Evolutionary conservation across 2,888 invertebrate genomes (phyloP), one percentile per base, ranked within the genome.

Genomic region (Erynnis tages): DNA sequence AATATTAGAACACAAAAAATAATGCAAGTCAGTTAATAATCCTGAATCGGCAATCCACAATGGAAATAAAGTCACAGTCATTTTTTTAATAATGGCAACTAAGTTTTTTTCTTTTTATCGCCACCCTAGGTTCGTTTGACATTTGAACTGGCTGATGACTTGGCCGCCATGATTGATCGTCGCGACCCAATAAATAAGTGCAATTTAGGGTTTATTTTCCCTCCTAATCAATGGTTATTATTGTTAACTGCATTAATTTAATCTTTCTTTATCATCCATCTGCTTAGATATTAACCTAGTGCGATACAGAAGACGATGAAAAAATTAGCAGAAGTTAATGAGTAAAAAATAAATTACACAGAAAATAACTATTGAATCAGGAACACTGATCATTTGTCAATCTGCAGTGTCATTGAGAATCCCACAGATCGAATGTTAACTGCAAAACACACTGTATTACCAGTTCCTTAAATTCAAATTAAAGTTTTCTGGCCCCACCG

Each of bases 1-100:
- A 89, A 89, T 88, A 89, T 87, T 88, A 89, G 79, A 83, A 86
- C 80, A 89, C 86, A 89, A 89, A 89, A 78, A 89, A 87, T 86
- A 82, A 85, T 87, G 89, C 89, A 89, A 89, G 89, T 89, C 89
- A 89, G 84, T 85, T 88, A 87, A 88, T 89, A 89, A 89, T 86
- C 83, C 87, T 76, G 84, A 87, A 88, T 87, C 83, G 84, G 82
- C 85, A 87, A 80, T 88, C 82, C 76, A 89, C 89, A 89, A 89
- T 89, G 74, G 88, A 85, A 89, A 89, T 89, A 89, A 86, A 88
- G 87, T 88, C 82, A 82, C 82, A 86, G 89, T 89, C 88, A 88
- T 82, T 89, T 89, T 89, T 89, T 89, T 89, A 89, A 89, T 88
- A 88, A 87, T 85, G 76, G 87, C 86, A 82, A 79, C 81, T 79